Conservation (phyloP, 2,113 vertebrate genomes). For the Rhynchomys soricoides region DNA sequence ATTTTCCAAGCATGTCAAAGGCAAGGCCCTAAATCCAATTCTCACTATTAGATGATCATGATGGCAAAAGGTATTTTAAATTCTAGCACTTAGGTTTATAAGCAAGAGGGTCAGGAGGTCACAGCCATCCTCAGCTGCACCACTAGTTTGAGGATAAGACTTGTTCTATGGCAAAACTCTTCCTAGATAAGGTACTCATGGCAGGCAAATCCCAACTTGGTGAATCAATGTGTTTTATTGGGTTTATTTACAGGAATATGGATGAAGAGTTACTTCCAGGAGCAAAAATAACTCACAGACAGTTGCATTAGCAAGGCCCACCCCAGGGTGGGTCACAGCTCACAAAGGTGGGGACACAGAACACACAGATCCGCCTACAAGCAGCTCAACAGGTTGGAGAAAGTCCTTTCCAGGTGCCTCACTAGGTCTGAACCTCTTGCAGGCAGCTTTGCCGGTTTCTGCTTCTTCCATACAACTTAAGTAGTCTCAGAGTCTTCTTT, state of each 20-base stretch:
- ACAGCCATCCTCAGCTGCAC: not conserved
- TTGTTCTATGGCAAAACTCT: not conserved
- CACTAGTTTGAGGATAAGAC: not conserved
- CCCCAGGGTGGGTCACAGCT: not conserved
- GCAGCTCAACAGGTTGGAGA: not conserved
- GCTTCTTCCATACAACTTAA: not conserved
- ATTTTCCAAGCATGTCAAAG: not conserved
- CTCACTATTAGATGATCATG: not conserved
- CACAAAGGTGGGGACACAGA: not conserved
- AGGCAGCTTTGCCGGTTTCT: not conserved
- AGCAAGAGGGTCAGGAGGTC: not conserved
- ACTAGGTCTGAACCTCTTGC: not conserved
- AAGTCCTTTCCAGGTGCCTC: not conserved
- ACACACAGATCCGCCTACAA: not conserved
- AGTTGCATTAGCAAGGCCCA: not conserved
- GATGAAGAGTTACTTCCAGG: not conserved
- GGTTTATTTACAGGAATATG: not conserved
- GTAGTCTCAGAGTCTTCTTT: not conserved
- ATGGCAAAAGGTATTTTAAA: not conserved
- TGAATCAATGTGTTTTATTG: not conserved
- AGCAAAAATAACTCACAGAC: not conserved
- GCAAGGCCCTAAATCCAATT: not conserved
- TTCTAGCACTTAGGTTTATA: not conserved
- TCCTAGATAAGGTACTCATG: not conserved
- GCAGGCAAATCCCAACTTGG: not conserved